phyloP scores from a whole-genome alignment of 2,888 invertebrate genomes.

The Himalopsyche japonica region DNA sequence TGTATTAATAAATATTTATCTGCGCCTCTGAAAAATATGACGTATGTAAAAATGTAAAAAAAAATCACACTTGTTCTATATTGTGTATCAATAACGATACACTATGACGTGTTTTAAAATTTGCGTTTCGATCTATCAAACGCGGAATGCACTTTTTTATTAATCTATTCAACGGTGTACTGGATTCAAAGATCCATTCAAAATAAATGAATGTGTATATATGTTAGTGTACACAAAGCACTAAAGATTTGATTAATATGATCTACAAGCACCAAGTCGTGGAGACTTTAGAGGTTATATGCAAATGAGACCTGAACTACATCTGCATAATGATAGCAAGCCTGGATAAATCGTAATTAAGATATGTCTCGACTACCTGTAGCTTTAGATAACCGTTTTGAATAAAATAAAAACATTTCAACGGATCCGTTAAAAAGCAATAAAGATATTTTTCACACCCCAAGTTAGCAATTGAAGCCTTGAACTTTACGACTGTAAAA shows the following conservation, averaged over 20 bases:
- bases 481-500: not conserved
- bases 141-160: no score
- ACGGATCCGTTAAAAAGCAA: slow-evolving; percentile 18
- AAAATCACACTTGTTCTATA: no score
- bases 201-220: no score
- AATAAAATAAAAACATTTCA: not conserved
- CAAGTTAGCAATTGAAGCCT: not conserved
- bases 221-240: not conserved
- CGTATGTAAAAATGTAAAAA: no score
- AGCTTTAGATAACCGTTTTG: not conserved
- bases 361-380: slow-evolving; percentile 9
- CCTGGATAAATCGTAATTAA: slow-evolving; percentile 21
- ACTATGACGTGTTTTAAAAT: no score
- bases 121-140: no score
- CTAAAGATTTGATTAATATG: not conserved
- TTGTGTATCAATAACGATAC: no score
- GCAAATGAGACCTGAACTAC: slow-evolving; percentile 2
- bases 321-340: slow-evolving; percentile 24
- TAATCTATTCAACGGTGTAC: no score
- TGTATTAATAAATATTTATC: no score
- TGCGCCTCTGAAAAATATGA: no score
- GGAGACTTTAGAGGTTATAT: not conserved
- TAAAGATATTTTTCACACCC: slow-evolving; percentile 24
- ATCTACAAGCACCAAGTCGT: not conserved
- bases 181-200: no score